A percentile compares a stretch with the other conserved stretches of the same genome.
Conservation (phyloP, 2,888 invertebrate species). For the Rhagium mordax region DNA sequence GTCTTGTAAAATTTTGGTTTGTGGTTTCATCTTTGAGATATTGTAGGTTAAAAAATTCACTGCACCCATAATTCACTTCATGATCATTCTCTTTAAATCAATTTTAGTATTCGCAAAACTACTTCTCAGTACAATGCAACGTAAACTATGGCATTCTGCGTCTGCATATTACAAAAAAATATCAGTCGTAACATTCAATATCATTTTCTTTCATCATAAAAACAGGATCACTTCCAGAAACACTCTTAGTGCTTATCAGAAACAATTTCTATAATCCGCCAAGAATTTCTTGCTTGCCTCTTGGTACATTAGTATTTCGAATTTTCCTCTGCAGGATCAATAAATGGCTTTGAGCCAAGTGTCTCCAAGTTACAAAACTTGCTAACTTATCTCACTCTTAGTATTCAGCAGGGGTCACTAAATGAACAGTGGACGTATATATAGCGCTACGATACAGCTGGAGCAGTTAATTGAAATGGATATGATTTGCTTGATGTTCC, state of each 20-base stretch:
- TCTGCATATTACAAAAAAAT: no score
- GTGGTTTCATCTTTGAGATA: no score
- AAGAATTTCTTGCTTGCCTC: background rate
- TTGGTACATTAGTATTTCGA: slow-evolving; percentile 28
- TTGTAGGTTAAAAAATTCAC: no score
- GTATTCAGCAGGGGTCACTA: slow-evolving; percentile 39
- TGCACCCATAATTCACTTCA: no score
- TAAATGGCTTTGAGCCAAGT: slow-evolving; percentile 37
- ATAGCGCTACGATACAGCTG: slow-evolving; percentile 14
- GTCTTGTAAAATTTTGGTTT: no score
- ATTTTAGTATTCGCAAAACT: no score
- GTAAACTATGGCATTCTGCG: no score
- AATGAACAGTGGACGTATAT: slow-evolving; percentile 32
- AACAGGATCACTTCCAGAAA: background rate
- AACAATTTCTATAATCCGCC: slow-evolving; percentile 4
- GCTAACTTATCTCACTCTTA: slow-evolving; percentile 38
- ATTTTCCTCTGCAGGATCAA: slow-evolving; percentile 30
- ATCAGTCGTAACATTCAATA: no score
- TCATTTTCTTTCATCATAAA: background rate
- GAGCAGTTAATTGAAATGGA: slow-evolving; percentile 34
- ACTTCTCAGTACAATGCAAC: no score
- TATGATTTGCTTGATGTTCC: slow-evolving; percentile 30
- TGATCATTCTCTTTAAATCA: no score
- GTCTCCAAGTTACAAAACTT: slow-evolving; percentile 38
- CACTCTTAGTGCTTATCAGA: background rate